Percentiles rank a stretch among this genome's conserved stretches.
Conservation (phyloP, 2,113 vertebrate species). For the Chaetops frenatus region DNA sequence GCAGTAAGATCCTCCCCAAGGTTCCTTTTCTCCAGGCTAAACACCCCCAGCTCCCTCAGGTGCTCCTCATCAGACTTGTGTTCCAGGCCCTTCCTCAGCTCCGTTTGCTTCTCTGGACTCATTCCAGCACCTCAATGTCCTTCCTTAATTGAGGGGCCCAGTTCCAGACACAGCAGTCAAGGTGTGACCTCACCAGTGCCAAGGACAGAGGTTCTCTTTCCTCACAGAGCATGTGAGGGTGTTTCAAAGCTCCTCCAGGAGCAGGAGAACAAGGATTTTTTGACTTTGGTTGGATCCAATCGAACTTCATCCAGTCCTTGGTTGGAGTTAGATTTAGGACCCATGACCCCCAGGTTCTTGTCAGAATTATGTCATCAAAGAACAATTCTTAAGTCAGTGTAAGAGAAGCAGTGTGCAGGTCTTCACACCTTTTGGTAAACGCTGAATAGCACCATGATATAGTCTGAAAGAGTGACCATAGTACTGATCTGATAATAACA, state of each 20-base stretch:
- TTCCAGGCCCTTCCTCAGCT: neutral
- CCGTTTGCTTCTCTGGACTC: neutral
- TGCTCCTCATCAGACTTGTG: neutral
- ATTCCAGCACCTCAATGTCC: neutral
- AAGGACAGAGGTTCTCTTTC: neutral
- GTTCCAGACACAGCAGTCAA: neutral
- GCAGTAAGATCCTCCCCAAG: fast-evolving
- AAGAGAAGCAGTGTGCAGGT: fast-evolving
- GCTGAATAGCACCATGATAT: neutral
- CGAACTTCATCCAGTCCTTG: neutral
- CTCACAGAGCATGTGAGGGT: fast-evolving
- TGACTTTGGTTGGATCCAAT: fast-evolving
- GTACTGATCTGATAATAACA: neutral
- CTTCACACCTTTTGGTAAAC: neutral
- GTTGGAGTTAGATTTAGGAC: no score
- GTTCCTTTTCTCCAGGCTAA: neutral
- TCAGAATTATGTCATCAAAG: neutral
- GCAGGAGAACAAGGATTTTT: fast-evolving
- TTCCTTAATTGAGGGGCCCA: neutral
- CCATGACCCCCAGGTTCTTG: fast-evolving
- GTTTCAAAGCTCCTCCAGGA: neutral
- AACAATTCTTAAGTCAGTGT: neutral
- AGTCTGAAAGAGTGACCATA: fast-evolving
- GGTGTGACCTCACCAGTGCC: neutral
- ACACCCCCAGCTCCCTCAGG: neutral